Evolutionary conservation across 1,140 invertebrate species (phyloP).

Genomic region (Papilio xuthus): DNA sequence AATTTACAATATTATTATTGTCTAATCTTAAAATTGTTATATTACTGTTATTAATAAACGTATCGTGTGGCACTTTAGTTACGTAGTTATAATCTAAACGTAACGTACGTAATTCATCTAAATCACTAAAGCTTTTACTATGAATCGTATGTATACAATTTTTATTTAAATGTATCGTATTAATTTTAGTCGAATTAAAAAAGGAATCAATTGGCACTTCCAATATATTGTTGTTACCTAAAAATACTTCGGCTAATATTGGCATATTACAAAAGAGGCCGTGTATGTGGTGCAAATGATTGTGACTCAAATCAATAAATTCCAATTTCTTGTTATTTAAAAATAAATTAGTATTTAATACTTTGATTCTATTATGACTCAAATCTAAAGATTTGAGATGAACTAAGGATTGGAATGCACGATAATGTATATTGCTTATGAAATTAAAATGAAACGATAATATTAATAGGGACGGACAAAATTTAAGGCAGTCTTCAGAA

Average conservation of each 20-base stretch:
- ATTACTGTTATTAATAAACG: slow-evolving; percentile 73
- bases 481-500: slow-evolving; percentile 89
- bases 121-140: slow-evolving; percentile 78
- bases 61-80: slow-evolving; percentile 78
- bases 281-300: slow-evolving; percentile 93
- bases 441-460: slow-evolving; percentile 93
- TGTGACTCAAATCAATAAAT: slow-evolving; percentile 92
- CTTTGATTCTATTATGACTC: slow-evolving; percentile 93
- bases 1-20: slow-evolving; percentile 75
- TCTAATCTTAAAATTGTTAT: slow-evolving; percentile 74
- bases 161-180: slow-evolving; percentile 72
- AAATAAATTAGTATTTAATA: slow-evolving; percentile 88
- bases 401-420: slow-evolving; percentile 88
- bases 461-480: slow-evolving; percentile 90
- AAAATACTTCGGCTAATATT: slow-evolving; percentile 89
- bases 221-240: slow-evolving; percentile 94
- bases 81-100: slow-evolving; percentile 77
- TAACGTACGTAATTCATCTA: slow-evolving; percentile 70
- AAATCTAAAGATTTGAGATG: slow-evolving; percentile 92
- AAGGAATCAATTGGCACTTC: slow-evolving; percentile 93
- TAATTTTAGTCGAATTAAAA: slow-evolving; percentile 85
- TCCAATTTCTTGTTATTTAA: slow-evolving; percentile 87
- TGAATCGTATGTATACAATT: slow-evolving; percentile 76
- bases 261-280: slow-evolving; percentile 91
- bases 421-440: slow-evolving; percentile 89